A percentile compares a stretch with the other conserved stretches of the same genome.
phyloP scores from a whole-genome alignment of 2,797 vertebrate species.

The Propithecus deckenii region DNA sequence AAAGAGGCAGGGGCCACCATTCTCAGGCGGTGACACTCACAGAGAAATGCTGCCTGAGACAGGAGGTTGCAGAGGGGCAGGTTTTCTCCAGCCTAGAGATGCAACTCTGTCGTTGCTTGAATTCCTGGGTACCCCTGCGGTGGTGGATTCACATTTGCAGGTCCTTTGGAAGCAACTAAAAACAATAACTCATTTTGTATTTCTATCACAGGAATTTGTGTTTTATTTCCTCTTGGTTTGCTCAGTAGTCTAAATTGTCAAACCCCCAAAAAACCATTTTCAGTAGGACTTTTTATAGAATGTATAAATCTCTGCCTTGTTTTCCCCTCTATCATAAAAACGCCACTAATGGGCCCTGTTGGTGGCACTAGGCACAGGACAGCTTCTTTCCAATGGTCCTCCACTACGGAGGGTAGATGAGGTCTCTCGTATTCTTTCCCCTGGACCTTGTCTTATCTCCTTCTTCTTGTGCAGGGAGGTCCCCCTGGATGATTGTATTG shows the following conservation, averaged over 20 bases:
- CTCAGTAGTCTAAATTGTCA: background rate
- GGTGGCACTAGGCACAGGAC: no score
- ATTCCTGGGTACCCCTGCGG: background rate
- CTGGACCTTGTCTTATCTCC: background rate
- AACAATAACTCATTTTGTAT: background rate
- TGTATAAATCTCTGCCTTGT: no score
- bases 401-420: background rate
- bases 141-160: background rate
- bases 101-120: background rate
- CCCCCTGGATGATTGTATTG: background rate
- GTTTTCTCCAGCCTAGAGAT: background rate
- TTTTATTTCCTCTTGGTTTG: background rate
- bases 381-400: no score
- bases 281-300: no score
- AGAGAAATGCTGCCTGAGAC: background rate
- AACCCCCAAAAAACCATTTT: background rate
- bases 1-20: fast-evolving
- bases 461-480: background rate
- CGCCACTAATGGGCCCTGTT: no score
- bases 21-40: background rate
- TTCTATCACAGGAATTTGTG: background rate
- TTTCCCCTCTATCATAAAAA: no score
- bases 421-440: background rate
- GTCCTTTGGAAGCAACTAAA: background rate
- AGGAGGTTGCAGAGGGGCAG: background rate